These are phyloP conservation scores for Clanis bilineata DNA, from an alignment of 2,888 invertebrate genomes.

Conservation along the genomic window DNA sequence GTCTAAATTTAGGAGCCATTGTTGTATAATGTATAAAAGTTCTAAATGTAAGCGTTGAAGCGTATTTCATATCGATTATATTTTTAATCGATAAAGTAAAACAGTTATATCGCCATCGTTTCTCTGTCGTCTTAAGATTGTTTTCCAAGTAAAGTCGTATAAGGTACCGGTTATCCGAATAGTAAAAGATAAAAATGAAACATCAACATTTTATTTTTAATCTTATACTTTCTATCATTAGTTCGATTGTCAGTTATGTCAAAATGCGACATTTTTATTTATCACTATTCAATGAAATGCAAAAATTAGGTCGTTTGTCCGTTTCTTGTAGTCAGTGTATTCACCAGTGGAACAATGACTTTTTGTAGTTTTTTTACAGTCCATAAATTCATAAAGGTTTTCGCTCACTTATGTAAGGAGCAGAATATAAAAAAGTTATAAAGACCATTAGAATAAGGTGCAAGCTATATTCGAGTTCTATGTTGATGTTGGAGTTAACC, in stretches of 20 bases:
- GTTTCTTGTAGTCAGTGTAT: neutral
- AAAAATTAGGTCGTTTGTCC: neutral
- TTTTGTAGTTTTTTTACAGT: neutral
- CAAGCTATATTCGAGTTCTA: neutral
- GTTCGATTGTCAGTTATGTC: neutral
- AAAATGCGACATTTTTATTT: neutral
- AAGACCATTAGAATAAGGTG: neutral
- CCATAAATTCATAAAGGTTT: neutral
- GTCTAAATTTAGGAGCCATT: conserved; percentile 48
- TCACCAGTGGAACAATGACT: conserved; percentile 16
- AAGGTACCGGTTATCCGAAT: neutral
- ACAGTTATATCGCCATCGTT: neutral
- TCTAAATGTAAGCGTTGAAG: conserved; percentile 40
- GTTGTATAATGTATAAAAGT: conserved; percentile 35
- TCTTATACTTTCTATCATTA: no score
- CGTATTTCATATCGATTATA: conserved; percentile 28
- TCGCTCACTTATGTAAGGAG: neutral
- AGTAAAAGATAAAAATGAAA: neutral
- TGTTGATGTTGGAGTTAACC: neutral
- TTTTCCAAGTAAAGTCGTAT: neutral
- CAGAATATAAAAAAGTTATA: neutral
- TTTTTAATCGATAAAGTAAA: conserved; percentile 17
- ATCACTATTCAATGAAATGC: neutral
- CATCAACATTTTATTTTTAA: neutral
- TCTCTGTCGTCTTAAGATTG: neutral